phyloP scores from a whole-genome alignment of 53 echinoderm and acorn worm species.

The Paracentrotus lividus region DNA sequence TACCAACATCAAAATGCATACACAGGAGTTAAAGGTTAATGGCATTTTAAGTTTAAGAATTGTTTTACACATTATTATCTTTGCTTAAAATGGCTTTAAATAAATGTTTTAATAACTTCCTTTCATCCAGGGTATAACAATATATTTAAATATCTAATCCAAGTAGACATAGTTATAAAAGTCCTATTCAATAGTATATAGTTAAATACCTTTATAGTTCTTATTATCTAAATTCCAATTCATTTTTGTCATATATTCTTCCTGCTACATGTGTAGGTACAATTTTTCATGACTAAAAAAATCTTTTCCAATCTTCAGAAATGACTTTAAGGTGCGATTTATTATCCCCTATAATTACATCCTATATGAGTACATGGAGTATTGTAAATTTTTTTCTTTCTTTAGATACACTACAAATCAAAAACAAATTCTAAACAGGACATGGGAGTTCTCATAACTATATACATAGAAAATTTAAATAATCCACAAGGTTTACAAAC shows the following conservation, averaged over 20 bases:
- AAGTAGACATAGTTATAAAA: background rate
- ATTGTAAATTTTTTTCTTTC: background rate
- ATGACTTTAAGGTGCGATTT: background rate
- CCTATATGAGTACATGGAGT: background rate
- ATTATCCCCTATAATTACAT: background rate
- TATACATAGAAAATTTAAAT: constrained; percentile 46
- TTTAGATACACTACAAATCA: background rate
- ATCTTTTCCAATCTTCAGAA: background rate
- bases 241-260: background rate
- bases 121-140: background rate
- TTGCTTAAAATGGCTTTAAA: no score
- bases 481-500: background rate
- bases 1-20: background rate
- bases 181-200: background rate
- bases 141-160: background rate
- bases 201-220: background rate
- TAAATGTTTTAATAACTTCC: no score
- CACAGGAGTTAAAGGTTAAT: no score
- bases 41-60: no score
- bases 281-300: background rate
- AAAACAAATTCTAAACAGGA: background rate
- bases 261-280: background rate
- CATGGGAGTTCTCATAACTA: constrained; percentile 6
- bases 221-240: background rate
- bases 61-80: no score